Conservation (phyloP, 2,113 vertebrate genomes). For the Sylvietta virens region DNA sequence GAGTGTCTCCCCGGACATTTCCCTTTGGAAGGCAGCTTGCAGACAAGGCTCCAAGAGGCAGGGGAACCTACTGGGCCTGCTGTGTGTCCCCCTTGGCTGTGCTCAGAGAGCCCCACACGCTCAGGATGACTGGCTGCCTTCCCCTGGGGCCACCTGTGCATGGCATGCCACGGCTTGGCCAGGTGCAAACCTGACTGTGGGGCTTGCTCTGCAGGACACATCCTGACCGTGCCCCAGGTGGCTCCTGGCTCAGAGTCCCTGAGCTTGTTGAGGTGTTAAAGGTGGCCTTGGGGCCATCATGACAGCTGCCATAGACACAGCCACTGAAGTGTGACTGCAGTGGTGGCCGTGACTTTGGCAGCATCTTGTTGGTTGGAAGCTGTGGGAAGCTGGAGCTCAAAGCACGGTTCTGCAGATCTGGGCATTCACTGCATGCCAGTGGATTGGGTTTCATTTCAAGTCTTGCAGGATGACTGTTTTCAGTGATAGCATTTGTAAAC, state of each 20-base stretch:
- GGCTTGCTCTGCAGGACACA: neutral
- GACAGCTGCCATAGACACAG: neutral
- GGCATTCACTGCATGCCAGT: fast-evolving
- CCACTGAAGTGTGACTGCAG: neutral
- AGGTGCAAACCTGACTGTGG: fast-evolving
- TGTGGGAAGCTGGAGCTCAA: neutral
- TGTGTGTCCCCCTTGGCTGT: fast-evolving
- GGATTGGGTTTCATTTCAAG: neutral
- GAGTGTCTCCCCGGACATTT: neutral
- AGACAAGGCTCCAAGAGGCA: neutral
- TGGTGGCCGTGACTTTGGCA: neutral
- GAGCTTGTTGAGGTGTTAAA: neutral
- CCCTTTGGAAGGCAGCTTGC: neutral
- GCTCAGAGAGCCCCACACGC: neutral
- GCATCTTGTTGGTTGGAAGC: neutral
- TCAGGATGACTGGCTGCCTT: fast-evolving
- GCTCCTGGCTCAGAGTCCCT: neutral
- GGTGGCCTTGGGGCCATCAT: fast-evolving
- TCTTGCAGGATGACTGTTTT: neutral
- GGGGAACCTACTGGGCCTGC: neutral
- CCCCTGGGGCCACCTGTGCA: neutral
- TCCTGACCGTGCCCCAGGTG: neutral
- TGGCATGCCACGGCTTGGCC: neutral
- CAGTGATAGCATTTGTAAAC: neutral
- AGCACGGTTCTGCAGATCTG: neutral